Evolutionary conservation across 1,140 invertebrate species (phyloP).

Genomic region (Helicoverpa zea): DNA sequence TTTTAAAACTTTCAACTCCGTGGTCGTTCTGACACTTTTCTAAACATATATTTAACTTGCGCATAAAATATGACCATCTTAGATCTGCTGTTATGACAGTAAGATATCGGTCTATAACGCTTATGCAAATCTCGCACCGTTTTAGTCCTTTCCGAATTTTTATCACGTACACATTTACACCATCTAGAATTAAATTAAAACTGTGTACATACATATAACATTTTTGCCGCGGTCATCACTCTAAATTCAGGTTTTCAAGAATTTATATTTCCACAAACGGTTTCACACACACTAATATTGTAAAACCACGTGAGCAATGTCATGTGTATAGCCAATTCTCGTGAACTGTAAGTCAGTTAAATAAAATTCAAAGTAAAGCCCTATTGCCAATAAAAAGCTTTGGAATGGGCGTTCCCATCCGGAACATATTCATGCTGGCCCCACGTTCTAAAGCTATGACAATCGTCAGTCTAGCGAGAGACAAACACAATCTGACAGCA

Average conservation of each 20-base stretch:
- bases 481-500: not conserved
- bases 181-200: no score
- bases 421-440: not conserved
- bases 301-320: not conserved
- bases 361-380: slow-evolving; percentile 4
- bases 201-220: no score
- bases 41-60: not conserved
- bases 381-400: not conserved
- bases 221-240: no score
- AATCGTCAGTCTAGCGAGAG: not conserved
- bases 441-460: not conserved
- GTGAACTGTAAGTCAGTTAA: not conserved
- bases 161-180: no score
- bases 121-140: no score
- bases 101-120: no score
- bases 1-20: slow-evolving; percentile 13
- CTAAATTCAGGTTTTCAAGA: no score
- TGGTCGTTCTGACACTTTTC: not conserved
- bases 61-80: no score
- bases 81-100: no score
- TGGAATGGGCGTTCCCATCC: not conserved
- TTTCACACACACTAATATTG: not conserved
- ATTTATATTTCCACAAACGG: no score
- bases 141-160: no score
- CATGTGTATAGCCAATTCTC: not conserved